Base-by-base conservation (phyloP, 2,113 vertebrate genomes). In the Gopherus evgoodei region DNA sequence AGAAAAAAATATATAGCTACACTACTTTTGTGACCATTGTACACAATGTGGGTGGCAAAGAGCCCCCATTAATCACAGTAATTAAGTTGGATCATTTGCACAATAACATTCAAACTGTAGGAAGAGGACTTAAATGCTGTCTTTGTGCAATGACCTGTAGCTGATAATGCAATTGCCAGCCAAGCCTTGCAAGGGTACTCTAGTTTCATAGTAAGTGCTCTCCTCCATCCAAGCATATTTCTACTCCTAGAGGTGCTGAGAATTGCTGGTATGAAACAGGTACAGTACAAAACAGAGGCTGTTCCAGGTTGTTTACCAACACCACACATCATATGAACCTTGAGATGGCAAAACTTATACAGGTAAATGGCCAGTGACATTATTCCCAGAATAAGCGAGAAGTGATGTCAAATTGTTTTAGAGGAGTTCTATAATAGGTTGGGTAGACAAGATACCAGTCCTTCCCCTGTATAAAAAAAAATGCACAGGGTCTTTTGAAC, bases 231-330 rank as follows among this genome's bases (percentile, higher is more conserved):
- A 76, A 25, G 12, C 24, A 44, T 76, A 72, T 72, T 72, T 19
- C 69, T 42, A 24, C 69, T 72, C n/a, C 38, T n/a, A 72, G 65
- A 22, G 19, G 38, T 72, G 69, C 8, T 17, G n/a, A 72, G n/a
- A n/a, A 72, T 42, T 72, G 42, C 69, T 42, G 69, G 69, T 72
- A 72, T 21, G 47, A 89, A 52, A 86, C 17, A 42, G 5, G 35
- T 5, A 59, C 0, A 0, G 35, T 14, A 27, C 35, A 38, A 47
- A 91, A 81, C 2, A 31, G 0, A 10, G 16, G 69, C 13, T 83
- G 14, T 52, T 87, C 57, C 53, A 78, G 5, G 14, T 1, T 75
- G 3, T 22, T 78, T 84, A 87, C 24, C 56, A 50, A 38, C 19
- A 76, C 1, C 5, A 17, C 25, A 31, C 25, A 25, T 76, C 2